Conservation (phyloP, 2,113 vertebrate species). For the Thoracochromis brauschi region DNA sequence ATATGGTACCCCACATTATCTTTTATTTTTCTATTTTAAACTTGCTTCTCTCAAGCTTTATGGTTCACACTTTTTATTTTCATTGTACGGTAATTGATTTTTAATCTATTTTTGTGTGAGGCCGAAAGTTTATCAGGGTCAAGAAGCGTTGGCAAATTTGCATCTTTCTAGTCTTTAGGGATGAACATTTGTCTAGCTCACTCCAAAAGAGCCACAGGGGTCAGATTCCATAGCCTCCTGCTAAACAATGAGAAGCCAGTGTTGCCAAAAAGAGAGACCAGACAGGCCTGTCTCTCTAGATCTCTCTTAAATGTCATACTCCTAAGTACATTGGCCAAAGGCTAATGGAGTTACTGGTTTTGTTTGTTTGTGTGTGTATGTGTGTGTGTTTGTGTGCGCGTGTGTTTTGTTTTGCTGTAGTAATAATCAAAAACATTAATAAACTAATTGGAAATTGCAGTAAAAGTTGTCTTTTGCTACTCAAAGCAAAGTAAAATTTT, state of each 20-base stretch:
- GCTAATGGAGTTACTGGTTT: not conserved
- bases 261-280: constrained; percentile 12
- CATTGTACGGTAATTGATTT: not conserved
- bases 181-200: constrained; percentile 16
- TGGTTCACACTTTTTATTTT: not conserved
- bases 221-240: not conserved
- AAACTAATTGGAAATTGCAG: not conserved
- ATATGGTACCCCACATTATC: not conserved
- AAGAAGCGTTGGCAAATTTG: not conserved
- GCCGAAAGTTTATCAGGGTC: not conserved
- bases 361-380: not conserved
- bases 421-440: not conserved
- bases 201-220: constrained; percentile 14
- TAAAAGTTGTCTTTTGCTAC: not conserved
- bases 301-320: constrained; percentile 15
- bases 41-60: not conserved
- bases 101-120: not conserved
- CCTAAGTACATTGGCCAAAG: constrained; percentile 4
- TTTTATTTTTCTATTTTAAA: not conserved
- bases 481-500: not conserved
- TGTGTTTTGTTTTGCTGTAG: not conserved
- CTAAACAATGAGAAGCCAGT: constrained; percentile 15
- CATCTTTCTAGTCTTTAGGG: not conserved
- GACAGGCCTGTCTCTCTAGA: constrained; percentile 19
- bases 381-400: rapidly evolving